phyloP scores from a whole-genome alignment of 2,113 vertebrate species.

The Centrocercus urophasianus region DNA sequence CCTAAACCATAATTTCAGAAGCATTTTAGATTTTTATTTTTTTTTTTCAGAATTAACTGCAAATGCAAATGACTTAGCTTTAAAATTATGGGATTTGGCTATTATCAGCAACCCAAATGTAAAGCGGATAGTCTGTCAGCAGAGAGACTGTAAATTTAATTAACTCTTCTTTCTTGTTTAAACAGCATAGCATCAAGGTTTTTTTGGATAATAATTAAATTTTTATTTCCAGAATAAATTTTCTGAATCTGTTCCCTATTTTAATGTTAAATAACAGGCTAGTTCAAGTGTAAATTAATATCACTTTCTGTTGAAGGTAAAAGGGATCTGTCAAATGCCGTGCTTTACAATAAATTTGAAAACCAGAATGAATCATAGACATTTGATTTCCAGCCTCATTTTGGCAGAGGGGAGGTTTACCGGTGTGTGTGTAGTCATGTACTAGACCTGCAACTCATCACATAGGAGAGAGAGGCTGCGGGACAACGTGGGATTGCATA shows the following conservation, averaged over 20 bases:
- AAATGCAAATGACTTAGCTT: neutral
- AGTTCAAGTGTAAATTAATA: neutral
- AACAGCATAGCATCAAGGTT: neutral
- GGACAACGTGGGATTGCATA: neutral
- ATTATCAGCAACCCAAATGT: neutral
- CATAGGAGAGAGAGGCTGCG: neutral
- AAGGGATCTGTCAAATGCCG: neutral
- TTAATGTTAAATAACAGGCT: neutral
- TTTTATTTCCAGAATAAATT: neutral
- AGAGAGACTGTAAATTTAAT: neutral
- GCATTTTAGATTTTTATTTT: neutral
- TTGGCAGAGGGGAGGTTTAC: neutral
- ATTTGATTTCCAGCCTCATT: neutral
- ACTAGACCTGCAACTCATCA: neutral
- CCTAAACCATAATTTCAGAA: neutral
- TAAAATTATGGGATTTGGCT: neutral
- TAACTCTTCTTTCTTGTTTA: slow-evolving; percentile 12
- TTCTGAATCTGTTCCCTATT: neutral
- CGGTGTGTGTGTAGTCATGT: too few relatives aligned
- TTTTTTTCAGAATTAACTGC: neutral
- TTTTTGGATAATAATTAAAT: neutral
- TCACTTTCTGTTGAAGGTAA: neutral
- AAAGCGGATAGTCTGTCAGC: neutral
- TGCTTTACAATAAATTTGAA: neutral
- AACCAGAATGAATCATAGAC: neutral